These are phyloP conservation scores for Selene dorsalis DNA, from an alignment of 2,797 vertebrate genomes.

Conservation along the genomic window DNA sequence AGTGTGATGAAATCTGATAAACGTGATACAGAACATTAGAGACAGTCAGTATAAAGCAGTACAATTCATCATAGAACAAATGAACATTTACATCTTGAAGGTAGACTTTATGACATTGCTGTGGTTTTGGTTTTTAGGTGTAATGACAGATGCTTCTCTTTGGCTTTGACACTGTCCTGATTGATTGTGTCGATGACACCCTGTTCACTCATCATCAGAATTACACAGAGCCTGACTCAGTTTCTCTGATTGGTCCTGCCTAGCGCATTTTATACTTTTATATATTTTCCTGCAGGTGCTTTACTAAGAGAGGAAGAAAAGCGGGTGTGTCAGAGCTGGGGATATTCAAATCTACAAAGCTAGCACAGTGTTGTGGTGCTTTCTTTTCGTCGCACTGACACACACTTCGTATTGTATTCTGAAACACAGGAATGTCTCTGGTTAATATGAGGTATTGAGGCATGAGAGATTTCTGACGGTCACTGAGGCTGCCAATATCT, in stretches of 20 bases:
- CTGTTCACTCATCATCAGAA: not conserved
- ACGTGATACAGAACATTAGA: not conserved
- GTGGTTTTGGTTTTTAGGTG: not conserved
- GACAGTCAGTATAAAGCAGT: not conserved
- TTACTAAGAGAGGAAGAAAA: conserved; percentile 8
- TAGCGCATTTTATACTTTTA: not conserved
- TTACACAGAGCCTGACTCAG: not conserved
- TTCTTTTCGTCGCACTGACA: conserved; percentile 8
- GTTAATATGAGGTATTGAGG: conserved; percentile 29
- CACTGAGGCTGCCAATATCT: conserved; percentile 13
- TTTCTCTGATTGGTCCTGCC: conserved; percentile 1
- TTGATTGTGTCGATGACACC: no score
- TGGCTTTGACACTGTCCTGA: not conserved
- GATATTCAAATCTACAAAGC: conserved; percentile 1
- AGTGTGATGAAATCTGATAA: no score
- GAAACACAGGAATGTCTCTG: conserved; percentile 15
- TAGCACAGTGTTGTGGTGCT: conserved; percentile 11
- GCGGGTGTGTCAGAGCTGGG: not conserved
- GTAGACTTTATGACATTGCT: not conserved
- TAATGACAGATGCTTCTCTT: not conserved
- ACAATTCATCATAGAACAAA: no score
- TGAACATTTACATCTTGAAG: not conserved
- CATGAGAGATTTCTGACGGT: conserved; percentile 8
- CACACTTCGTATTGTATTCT: conserved; percentile 20
- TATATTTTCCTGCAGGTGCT: not conserved